Base-by-base conservation (phyloP, 2,113 vertebrate species). In the Tupaia tana region DNA sequence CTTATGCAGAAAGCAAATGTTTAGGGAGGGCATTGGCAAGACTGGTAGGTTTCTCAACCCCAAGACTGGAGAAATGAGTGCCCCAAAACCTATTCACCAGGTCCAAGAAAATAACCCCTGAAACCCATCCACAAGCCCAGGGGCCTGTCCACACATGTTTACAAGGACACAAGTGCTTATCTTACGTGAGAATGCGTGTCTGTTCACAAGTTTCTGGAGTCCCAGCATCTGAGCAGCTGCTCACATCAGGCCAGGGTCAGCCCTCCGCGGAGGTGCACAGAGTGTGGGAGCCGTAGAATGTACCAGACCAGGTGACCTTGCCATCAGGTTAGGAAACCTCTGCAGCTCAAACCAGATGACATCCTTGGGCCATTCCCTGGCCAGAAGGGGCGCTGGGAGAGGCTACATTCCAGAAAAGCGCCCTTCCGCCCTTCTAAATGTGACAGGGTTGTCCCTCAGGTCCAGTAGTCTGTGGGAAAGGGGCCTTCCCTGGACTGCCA, bases 131-230 rank as follows among this genome's bases (percentile, higher is more conserved):
- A 16, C 13, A 52, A 31, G 43, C 43, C 2, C 12, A 81, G 61
- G 54, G 82, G 58, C 6, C 70, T 74, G 58, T 64, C n/a, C 52
- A 16, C 0, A 5, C 7, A 13, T 1, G 29, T 63, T 20, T 25
- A 14, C 34, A 25, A 12, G n/a, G 24, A 31, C n/a, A 1, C 0
- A 7, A n/a, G 13, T 89, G 69, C 34, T 78, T n/a, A 6, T 2
- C 34, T 78, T n/a, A 6, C 3, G 0, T 16, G 15, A 7, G 34
- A 83, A 4, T 2, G 2, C 14, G 0, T 0, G 12, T 7, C 2
- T 74, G 70, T 63, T 73, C 34, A 22, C 12, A 8, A 10, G 71
- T 27, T 2, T 89, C 54, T 61, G 25, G 79, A 86, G 14, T 69
- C 63, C 4, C 3, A 6, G 16, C 31, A 22, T 34, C 20, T 8